phyloP scores from a whole-genome alignment of 2,797 vertebrate species.

The Crax fasciolata region DNA sequence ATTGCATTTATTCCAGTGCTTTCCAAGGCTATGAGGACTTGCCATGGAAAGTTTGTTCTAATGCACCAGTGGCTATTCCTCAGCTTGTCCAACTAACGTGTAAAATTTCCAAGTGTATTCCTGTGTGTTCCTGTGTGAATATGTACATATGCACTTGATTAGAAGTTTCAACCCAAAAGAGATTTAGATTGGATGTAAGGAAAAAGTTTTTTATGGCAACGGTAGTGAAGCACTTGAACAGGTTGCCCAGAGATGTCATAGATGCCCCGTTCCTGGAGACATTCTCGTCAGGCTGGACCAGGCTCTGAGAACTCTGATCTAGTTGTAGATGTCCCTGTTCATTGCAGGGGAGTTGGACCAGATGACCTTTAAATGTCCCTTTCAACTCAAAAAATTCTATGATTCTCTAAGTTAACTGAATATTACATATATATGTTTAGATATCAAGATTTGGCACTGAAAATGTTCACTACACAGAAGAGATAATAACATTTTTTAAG shows the following conservation, averaged over 20 bases:
- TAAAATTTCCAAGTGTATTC: not conserved
- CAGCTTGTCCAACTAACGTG: not conserved
- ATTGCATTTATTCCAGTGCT: not conserved
- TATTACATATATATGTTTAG: not conserved
- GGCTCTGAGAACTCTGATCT: too few species aligned
- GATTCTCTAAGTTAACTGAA: not conserved
- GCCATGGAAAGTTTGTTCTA: not conserved
- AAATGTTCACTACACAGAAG: not conserved
- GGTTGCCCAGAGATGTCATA: too few species aligned
- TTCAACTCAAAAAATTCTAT: too few species aligned
- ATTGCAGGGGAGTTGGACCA: too few species aligned
- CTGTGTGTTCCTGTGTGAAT: not conserved
- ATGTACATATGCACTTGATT: rapidly evolving
- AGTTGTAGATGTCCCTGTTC: too few species aligned
- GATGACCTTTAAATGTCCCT: too few species aligned
- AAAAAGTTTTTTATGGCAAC: too few species aligned
- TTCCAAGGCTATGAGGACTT: not conserved
- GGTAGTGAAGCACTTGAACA: too few species aligned
- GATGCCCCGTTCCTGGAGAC: too few species aligned
- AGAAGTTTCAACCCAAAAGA: not conserved
- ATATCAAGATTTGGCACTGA: not conserved
- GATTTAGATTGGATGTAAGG: too few species aligned
- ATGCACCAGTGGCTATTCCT: not conserved
- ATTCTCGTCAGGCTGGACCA: too few species aligned
- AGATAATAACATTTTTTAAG: conserved; percentile 17